These are phyloP conservation scores for Bombus sibiricus DNA, from an alignment of 1,140 invertebrate species.

Conservation along the genomic window DNA sequence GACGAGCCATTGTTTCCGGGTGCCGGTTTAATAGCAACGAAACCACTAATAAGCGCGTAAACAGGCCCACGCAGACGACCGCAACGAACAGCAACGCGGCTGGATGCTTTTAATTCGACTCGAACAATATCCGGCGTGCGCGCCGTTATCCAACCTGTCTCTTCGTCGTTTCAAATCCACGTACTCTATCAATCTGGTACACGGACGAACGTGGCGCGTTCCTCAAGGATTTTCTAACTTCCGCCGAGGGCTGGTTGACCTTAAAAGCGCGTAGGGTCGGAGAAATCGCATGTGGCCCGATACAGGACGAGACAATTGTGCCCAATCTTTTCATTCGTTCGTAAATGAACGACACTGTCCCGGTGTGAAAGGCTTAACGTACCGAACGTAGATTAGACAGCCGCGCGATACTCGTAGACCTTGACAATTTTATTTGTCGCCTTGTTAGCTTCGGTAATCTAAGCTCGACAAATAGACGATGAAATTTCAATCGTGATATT, in stretches of 20 bases:
- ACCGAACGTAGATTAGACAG: constrained; percentile 14
- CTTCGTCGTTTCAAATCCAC: not conserved
- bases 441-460: not conserved
- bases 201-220: not conserved
- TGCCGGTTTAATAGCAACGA: not conserved
- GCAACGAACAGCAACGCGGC: not conserved
- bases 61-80: constrained; percentile 13
- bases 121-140: constrained; percentile 40
- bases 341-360: constrained; percentile 61
- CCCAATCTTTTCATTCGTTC: constrained; percentile 75
- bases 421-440: constrained; percentile 43
- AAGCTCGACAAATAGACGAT: not conserved
- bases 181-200: not conserved
- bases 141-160: not conserved
- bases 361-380: constrained; percentile 59
- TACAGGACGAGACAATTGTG: constrained; percentile 77
- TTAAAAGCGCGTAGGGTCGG: constrained; percentile 55
- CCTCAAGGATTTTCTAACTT: constrained; percentile 26
- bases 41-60: constrained; percentile 33
- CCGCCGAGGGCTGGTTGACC: constrained; percentile 4
- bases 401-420: constrained; percentile 35
- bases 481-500: not conserved
- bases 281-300: constrained; percentile 59
- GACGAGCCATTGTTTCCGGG: constrained; percentile 8
- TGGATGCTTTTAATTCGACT: constrained; percentile 43